These are phyloP conservation scores for Campoletis sonorensis DNA, from an alignment of 1,140 invertebrate genomes.

Conservation along the genomic window DNA sequence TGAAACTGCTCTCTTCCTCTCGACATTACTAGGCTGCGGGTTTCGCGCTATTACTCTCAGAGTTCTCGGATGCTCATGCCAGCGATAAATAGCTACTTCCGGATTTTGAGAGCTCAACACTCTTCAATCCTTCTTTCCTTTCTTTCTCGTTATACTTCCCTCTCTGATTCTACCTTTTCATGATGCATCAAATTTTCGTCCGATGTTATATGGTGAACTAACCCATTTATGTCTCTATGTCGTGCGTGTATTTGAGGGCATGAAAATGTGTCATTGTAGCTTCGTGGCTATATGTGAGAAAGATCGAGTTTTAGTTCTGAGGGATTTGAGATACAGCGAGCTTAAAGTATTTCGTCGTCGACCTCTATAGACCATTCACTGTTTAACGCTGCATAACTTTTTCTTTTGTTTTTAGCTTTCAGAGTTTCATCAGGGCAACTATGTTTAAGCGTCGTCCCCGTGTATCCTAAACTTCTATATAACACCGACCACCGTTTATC, in stretches of 20 bases:
- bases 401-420: too few species aligned
- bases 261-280: too few species aligned
- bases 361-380: too few species aligned
- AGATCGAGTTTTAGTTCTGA: background rate
- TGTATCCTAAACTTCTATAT: too few species aligned
- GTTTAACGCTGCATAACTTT: too few species aligned
- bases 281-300: too few species aligned
- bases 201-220: background rate
- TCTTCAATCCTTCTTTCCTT: background rate
- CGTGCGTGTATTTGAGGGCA: background rate
- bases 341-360: too few species aligned
- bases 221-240: background rate
- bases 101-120: background rate
- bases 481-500: too few species aligned
- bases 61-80: conserved; percentile 8
- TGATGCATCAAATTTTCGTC: background rate
- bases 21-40: background rate
- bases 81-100: conserved; percentile 30
- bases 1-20: background rate
- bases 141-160: background rate
- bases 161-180: background rate
- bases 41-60: background rate
- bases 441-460: too few species aligned
- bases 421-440: too few species aligned
- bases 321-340: background rate